Percentiles rank a stretch among this genome's conserved stretches.
phyloP scores from a whole-genome alignment of 1,140 invertebrate species.

The Frieseomelitta varia region DNA sequence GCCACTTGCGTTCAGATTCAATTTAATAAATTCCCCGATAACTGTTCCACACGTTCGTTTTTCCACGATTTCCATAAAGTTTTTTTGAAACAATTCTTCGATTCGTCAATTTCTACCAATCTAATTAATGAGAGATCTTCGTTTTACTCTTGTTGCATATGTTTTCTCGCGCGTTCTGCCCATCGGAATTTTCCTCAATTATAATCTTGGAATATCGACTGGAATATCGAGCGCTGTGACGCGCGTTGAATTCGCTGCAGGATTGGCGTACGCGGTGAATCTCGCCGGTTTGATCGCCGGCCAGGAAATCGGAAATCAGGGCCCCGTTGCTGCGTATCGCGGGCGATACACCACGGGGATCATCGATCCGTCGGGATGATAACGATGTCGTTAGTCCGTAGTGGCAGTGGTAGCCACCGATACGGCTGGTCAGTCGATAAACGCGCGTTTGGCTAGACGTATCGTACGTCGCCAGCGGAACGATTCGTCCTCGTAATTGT shows the following conservation, averaged over 20 bases:
- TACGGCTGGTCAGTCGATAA: conserved; percentile 57
- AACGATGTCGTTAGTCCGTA: conserved; percentile 62
- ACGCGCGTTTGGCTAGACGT: conserved; percentile 59
- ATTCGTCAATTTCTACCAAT: neutral
- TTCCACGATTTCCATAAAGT: neutral
- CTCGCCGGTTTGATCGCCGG: conserved; percentile 37
- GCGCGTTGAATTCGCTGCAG: neutral
- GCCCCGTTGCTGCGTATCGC: conserved; percentile 33
- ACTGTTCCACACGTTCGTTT: neutral
- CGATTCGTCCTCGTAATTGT: conserved; percentile 70
- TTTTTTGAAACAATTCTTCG: neutral
- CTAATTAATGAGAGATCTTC: neutral
- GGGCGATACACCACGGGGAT: conserved; percentile 27
- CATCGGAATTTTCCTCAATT: neutral
- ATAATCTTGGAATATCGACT: neutral
- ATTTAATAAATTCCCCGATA: neutral
- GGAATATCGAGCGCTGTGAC: neutral
- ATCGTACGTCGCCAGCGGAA: conserved; percentile 63
- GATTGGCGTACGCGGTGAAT: neutral
- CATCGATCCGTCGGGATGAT: conserved; percentile 50
- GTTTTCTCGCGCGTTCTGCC: no score
- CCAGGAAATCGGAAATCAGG: conserved; percentile 55
- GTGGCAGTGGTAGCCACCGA: conserved; percentile 32
- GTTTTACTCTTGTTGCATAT: neutral
- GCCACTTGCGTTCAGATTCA: neutral